These are phyloP conservation scores for Parnassius apollo DNA, from an alignment of 2,888 invertebrate genomes.

Conservation along the genomic window DNA sequence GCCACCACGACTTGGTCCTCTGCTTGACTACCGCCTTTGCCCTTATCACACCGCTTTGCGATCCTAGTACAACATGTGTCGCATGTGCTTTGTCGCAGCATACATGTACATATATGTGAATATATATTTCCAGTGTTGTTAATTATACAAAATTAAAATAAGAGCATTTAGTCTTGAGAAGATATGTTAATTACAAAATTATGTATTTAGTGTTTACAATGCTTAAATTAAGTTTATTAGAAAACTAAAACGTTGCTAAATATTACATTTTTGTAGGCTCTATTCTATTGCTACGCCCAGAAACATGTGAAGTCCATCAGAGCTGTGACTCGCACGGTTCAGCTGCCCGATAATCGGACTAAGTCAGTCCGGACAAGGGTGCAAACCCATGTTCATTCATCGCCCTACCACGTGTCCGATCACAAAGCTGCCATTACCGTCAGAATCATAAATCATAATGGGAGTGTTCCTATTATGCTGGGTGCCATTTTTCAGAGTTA, in stretches of 20 bases:
- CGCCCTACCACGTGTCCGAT: slow-evolving; percentile 95
- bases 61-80: too few relatives aligned
- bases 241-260: too few relatives aligned
- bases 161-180: too few relatives aligned
- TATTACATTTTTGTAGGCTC: slow-evolving; percentile 79
- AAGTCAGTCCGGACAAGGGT: slow-evolving; percentile 82
- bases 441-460: slow-evolving; percentile 98
- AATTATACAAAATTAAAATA: too few relatives aligned
- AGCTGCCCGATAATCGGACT: slow-evolving; percentile 82
- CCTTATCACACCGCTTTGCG: too few relatives aligned
- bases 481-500: slow-evolving; percentile 99
- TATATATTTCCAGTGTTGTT: too few relatives aligned
- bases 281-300: slow-evolving; percentile 94
- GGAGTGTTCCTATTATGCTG: slow-evolving; percentile 98
- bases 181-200: too few relatives aligned
- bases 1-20: slow-evolving; percentile 74
- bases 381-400: slow-evolving; percentile 83
- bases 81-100: too few relatives aligned
- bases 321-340: slow-evolving; percentile 92
- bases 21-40: too few relatives aligned
- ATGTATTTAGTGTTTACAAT: too few relatives aligned
- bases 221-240: too few relatives aligned
- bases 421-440: slow-evolving; percentile 99
- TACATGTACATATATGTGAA: too few relatives aligned
- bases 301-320: slow-evolving; percentile 98